Evolutionary conservation across 2,113 vertebrate genomes (phyloP).

Genomic region (Notarius quadriscutis): DNA sequence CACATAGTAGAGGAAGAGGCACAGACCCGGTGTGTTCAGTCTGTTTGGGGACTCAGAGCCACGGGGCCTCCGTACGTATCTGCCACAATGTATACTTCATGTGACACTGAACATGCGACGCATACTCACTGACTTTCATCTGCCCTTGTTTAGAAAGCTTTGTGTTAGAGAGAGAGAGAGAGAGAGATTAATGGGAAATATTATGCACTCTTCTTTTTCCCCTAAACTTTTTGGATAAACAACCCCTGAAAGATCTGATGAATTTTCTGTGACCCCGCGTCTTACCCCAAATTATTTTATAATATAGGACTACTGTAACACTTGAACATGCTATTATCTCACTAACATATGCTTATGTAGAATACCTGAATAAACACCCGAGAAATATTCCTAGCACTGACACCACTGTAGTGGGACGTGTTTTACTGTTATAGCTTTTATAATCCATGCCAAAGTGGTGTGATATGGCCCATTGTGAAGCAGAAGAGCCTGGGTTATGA

Average conservation of each 20-base stretch:
- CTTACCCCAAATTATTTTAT: not conserved
- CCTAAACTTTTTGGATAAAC: not conserved
- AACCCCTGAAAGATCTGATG: not conserved
- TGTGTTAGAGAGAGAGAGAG: not conserved
- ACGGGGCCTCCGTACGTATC: slow-evolving; percentile 47
- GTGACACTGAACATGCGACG: slow-evolving; percentile 47
- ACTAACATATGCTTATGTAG: not conserved
- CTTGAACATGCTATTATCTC: not conserved
- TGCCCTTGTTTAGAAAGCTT: slow-evolving; percentile 43
- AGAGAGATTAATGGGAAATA: not conserved
- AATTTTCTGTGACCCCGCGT: not conserved
- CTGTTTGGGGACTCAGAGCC: slow-evolving; percentile 48
- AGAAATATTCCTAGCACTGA: not conserved
- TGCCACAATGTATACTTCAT: slow-evolving; percentile 55
- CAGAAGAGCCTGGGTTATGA: not conserved
- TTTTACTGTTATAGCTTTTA: not conserved
- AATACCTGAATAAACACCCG: not conserved
- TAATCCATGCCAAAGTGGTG: not conserved
- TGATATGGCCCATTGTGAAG: not conserved
- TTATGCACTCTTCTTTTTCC: not conserved
- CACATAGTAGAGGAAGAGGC: slow-evolving; percentile 35
- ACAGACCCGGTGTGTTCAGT: slow-evolving; percentile 45
- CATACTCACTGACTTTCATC: slow-evolving; percentile 51
- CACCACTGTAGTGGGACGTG: not conserved
- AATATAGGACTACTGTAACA: not conserved